Evolutionary conservation across 1,140 invertebrate genomes (phyloP).

Genomic region (Leucophenga varia): DNA sequence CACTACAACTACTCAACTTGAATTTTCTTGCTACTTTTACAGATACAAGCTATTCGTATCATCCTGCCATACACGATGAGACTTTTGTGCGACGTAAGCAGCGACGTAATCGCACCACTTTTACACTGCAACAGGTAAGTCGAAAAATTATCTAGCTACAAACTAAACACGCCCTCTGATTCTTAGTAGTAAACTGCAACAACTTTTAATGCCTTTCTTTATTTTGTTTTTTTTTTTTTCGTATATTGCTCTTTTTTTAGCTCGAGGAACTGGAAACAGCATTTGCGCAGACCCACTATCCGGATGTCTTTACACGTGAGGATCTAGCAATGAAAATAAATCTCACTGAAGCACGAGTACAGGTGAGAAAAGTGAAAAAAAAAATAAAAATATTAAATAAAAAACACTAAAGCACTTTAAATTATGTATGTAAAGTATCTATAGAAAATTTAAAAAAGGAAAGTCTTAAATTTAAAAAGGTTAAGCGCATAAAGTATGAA

Average conservation of each 20-base stretch:
- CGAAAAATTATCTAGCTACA: too few species aligned
- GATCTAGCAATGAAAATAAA: constrained; percentile 98
- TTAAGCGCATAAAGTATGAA: too few species aligned
- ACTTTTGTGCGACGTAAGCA: constrained; percentile 95
- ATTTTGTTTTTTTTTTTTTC: constrained; percentile 17
- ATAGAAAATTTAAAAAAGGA: too few species aligned
- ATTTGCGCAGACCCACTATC: constrained; percentile 97
- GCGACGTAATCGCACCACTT: constrained; percentile 92
- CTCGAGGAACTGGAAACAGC: constrained; percentile 96
- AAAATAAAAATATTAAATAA: too few species aligned
- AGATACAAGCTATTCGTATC: constrained; percentile 89
- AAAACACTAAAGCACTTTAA: too few species aligned
- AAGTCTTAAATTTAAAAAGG: too few species aligned
- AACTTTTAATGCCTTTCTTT: too few species aligned
- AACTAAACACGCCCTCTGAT: too few species aligned
- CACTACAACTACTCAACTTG: constrained; percentile 1
- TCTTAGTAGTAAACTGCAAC: too few species aligned
- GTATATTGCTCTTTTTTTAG: constrained; percentile 39
- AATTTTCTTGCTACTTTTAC: constrained; percentile 41
- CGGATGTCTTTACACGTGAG: constrained; percentile 96
- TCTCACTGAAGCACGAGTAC: constrained; percentile 94
- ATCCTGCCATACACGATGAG: constrained; percentile 94
- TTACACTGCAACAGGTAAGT: constrained; percentile 90
- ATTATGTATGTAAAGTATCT: too few species aligned
- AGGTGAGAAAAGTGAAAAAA: constrained; percentile 74